Percentiles rank a stretch among this genome's conserved stretches.
Conservation (phyloP, 2,797 vertebrate genomes). For the Taeniopygia guttata region DNA sequence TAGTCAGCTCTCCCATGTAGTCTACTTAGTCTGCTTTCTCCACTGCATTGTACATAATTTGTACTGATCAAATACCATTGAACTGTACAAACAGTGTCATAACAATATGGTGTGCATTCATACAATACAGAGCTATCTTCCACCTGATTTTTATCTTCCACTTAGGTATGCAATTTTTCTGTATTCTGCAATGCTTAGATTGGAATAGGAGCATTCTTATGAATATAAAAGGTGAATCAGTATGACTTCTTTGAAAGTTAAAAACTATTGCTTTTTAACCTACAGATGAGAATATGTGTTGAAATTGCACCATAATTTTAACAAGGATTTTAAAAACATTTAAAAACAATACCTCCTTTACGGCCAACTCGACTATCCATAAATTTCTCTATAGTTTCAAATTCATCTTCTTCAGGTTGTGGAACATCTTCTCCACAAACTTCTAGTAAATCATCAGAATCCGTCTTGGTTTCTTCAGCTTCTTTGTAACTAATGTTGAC, state of each 20-base stretch:
- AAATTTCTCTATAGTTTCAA: conserved; percentile 95
- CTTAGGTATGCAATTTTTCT: neutral
- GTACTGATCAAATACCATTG: neutral
- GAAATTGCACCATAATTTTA: neutral
- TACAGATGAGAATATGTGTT: neutral
- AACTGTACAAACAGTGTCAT: neutral
- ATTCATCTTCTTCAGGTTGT: conserved; percentile 95
- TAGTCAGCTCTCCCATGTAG: neutral
- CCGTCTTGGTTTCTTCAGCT: conserved; percentile 96
- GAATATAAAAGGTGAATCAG: neutral
- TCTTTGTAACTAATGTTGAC: conserved; percentile 98
- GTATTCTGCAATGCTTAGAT: neutral
- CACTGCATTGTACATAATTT: neutral
- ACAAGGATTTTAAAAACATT: neutral
- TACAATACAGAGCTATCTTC: neutral
- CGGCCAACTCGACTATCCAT: conserved; percentile 91
- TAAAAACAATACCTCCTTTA: conserved; percentile 83
- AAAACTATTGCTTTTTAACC: neutral
- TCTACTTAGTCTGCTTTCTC: neutral
- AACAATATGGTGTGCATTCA: neutral
- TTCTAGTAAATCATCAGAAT: conserved; percentile 96
- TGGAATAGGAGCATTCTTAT: neutral
- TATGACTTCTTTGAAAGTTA: neutral
- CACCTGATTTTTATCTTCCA: neutral
- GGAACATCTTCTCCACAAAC: conserved; percentile 96